phyloP scores from a whole-genome alignment of 2,888 invertebrate genomes.

The Beris chalybata region DNA sequence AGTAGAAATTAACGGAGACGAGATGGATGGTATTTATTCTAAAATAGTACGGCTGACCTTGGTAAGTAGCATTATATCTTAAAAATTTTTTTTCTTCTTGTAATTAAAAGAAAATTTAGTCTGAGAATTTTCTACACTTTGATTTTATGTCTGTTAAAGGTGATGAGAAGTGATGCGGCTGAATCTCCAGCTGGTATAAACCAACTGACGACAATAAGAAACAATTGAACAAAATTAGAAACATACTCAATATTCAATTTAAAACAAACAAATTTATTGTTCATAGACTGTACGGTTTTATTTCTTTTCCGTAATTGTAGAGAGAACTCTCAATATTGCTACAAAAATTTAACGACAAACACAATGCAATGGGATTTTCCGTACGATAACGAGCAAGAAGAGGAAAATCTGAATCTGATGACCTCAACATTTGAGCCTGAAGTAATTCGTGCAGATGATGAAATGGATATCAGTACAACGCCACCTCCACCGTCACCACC shows the following conservation, averaged over 20 bases:
- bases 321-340: slow-evolving; percentile 68
- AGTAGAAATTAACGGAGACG: slow-evolving; percentile 23
- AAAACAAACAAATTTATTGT: slow-evolving; percentile 21
- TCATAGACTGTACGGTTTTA: slow-evolving; percentile 36
- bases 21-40: not conserved
- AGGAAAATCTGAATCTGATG: not conserved
- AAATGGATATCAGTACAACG: slow-evolving; percentile 64
- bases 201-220: too few species aligned
- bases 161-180: slow-evolving; percentile 3
- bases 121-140: slow-evolving; percentile 12
- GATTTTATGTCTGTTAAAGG: slow-evolving; percentile 26
- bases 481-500: slow-evolving; percentile 55
- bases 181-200: too few species aligned
- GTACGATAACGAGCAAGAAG: slow-evolving; percentile 52
- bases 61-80: too few species aligned
- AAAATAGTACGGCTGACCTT: too few species aligned
- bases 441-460: slow-evolving; percentile 56
- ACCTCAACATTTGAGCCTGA: not conserved
- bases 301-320: slow-evolving; percentile 57
- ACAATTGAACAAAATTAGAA: too few species aligned
- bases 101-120: too few species aligned
- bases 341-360: slow-evolving; percentile 63
- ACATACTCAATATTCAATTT: not conserved
- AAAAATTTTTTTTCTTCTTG: too few species aligned
- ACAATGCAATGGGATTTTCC: slow-evolving; percentile 69